phyloP scores from a whole-genome alignment of 2,888 invertebrate species.

The Kryphioiulus occultus region DNA sequence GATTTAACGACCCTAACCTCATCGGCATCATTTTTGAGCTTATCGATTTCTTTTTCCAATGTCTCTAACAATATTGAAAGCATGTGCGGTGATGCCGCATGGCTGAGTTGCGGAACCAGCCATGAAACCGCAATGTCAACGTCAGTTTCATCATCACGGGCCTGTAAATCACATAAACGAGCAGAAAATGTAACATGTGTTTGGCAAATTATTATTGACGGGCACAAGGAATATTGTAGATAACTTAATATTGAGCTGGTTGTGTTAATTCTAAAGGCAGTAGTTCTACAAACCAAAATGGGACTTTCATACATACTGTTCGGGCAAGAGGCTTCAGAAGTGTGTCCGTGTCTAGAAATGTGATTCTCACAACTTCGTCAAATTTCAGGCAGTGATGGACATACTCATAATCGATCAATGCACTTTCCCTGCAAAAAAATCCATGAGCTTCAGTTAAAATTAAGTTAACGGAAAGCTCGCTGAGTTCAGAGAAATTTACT shows the following conservation, averaged over 20 bases:
- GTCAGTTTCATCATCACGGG: conserved; percentile 79
- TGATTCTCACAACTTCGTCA: conserved; percentile 83
- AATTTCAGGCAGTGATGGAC: conserved; percentile 92
- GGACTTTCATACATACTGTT: conserved; percentile 67
- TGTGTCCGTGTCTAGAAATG: conserved; percentile 69
- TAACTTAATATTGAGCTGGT: no score
- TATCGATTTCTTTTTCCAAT: conserved; percentile 62
- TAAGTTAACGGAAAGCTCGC: background rate
- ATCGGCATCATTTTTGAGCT: background rate
- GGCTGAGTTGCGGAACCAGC: conserved; percentile 75
- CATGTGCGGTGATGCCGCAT: conserved; percentile 80
- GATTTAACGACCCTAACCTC: background rate
- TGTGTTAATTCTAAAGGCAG: no score
- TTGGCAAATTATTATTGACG: background rate
- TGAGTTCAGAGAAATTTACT: conserved; percentile 54
- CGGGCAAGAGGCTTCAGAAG: conserved; percentile 76
- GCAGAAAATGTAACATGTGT: conserved; percentile 50
- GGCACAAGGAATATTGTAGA: no score
- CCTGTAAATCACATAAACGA: conserved; percentile 61
- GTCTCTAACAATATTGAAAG: conserved; percentile 83
- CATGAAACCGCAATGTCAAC: conserved; percentile 79
- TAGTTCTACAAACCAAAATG: no score
- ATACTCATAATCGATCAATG: conserved; percentile 88
- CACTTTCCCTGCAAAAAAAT: conserved; percentile 68
- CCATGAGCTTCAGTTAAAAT: background rate